These are phyloP conservation scores for Argyresthia albistria DNA, from an alignment of 2,888 invertebrate species.

Conservation along the genomic window DNA sequence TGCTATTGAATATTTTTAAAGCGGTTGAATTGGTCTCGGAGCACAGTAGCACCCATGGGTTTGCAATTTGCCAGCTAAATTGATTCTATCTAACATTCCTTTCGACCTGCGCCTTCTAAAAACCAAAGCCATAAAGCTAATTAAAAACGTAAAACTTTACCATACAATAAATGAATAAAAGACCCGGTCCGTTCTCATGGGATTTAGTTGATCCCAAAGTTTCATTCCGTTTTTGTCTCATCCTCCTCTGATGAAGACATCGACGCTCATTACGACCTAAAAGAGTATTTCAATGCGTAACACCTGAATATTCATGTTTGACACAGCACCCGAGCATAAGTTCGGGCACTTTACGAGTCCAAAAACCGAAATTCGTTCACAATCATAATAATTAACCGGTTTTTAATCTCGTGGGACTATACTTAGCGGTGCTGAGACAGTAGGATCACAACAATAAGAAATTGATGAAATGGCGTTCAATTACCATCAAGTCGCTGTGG, in stretches of 20 bases:
- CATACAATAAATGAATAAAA: constrained; percentile 57
- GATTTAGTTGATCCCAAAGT: constrained; percentile 16
- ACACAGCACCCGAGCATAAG: not conserved
- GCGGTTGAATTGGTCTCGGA: too few relatives aligned
- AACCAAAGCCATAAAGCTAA: constrained; percentile 56
- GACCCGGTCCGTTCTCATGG: constrained; percentile 18
- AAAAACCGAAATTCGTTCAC: constrained; percentile 14
- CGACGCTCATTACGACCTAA: constrained; percentile 35
- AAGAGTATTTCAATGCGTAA: constrained; percentile 28
- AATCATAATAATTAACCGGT: not conserved
- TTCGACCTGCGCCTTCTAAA: constrained; percentile 12
- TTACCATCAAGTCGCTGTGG: constrained; percentile 48
- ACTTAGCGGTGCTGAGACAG: constrained; percentile 16
- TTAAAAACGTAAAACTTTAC: constrained; percentile 61
- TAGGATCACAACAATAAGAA: constrained; percentile 35
- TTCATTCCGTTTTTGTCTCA: constrained; percentile 36
- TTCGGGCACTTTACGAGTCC: constrained; percentile 4
- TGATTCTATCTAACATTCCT: not conserved
- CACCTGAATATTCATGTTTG: constrained; percentile 30
- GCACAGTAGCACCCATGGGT: too few relatives aligned
- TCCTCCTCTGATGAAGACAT: constrained; percentile 42
- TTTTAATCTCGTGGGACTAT: not conserved
- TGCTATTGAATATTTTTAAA: too few relatives aligned
- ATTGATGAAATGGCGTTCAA: constrained; percentile 54
- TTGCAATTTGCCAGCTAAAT: not conserved